Percentiles rank a stretch among this genome's conserved stretches.
These are phyloP conservation scores for Pachycephala philippinensis DNA, from an alignment of 2,113 vertebrate genomes.

Conservation along the genomic window DNA sequence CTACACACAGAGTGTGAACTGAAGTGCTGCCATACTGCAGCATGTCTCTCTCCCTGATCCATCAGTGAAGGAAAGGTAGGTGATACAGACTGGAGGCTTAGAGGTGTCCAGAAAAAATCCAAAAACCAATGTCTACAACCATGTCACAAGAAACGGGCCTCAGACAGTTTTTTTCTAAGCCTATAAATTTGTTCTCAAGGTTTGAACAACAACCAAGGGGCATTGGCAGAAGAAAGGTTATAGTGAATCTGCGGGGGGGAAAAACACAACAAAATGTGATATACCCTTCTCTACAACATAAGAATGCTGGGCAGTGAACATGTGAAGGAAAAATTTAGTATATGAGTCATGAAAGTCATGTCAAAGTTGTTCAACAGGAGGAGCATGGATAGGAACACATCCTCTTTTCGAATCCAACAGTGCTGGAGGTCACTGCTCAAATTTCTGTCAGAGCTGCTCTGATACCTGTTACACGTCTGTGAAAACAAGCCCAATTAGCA, in stretches of 20 bases:
- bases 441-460: background rate
- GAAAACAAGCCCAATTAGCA: background rate
- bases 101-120: background rate
- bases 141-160: background rate
- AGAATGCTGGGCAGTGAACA: background rate
- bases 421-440: background rate
- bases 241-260: background rate
- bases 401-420: background rate
- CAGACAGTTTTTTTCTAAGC: background rate
- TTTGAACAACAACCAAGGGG: background rate
- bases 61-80: rapidly evolving
- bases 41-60: background rate
- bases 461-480: background rate
- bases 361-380: background rate
- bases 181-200: background rate
- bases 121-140: background rate
- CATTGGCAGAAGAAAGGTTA: background rate
- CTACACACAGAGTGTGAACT: rapidly evolving
- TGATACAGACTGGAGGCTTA: background rate
- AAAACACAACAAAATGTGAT: background rate
- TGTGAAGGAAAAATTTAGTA: background rate
- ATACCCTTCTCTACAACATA: background rate
- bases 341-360: background rate
- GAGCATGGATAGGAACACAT: background rate
- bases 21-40: background rate